Evolutionary conservation across 2,113 vertebrate species (phyloP), one percentile per base, ranked within the genome.

Genomic region (Centropus bengalensis): DNA sequence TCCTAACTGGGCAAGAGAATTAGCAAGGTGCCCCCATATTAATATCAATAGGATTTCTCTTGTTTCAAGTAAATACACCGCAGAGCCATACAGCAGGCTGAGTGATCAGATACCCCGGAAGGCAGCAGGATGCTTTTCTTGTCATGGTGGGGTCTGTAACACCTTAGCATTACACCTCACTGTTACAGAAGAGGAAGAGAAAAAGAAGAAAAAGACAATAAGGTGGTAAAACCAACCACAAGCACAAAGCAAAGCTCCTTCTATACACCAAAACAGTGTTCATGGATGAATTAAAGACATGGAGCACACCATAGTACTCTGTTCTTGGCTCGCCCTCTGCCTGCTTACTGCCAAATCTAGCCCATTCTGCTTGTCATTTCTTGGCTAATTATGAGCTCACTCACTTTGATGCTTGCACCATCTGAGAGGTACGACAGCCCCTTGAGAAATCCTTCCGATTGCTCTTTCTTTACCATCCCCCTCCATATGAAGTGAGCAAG

Each of bases 381-480:
- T 83, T 59, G 68, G 80, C 56, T 95, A 86, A 90, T 19, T 77
- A 38, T 10, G 4, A 71, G 38, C 73, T 90, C 55, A 28, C 36
- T 76, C 0, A 0, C 75, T 88, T 26, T 74, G 64, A 77, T 58
- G 64, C 82, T 77, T 88, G 88, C 76, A 91, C 64, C 73, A 94
- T 42, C 44, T 1, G 1, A 91, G 68, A 88, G 20, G 67, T 82
- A 89, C 66, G 82, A 73, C 59, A 74, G 79, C 5, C 38, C 60
- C 90, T 59, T 86, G 32, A 86, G 93, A 82, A 91, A 94, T 91
- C 55, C 75, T 76, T 79, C 28, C 0, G 4, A 80, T 2, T 52
- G 49, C 85, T 93, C 62, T 56, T 64, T 70, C 85, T 89, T 73
- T 88, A 89, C 78, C 85, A 85, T 17, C 59, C 59, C 70, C 79